phyloP scores from a whole-genome alignment of 1,140 invertebrate genomes.

The Ganaspis sp. region DNA sequence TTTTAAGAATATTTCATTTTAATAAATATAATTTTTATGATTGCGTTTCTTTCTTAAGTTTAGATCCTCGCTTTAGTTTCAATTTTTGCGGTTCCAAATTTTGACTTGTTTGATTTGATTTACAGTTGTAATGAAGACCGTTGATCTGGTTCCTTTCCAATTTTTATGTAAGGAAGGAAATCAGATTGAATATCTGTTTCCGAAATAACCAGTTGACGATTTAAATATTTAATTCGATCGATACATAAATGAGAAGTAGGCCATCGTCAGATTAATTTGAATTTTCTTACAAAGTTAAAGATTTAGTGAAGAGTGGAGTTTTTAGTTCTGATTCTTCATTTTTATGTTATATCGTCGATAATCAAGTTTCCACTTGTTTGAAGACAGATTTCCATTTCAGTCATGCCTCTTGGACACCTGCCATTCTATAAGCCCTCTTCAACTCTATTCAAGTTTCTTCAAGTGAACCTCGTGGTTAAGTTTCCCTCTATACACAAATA shows the following conservation, averaged over 20 bases:
- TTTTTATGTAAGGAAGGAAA: no score
- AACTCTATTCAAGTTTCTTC: slow-evolving; percentile 14
- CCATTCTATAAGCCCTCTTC: slow-evolving; percentile 11
- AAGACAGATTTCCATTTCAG: slow-evolving; percentile 26
- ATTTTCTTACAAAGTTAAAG: not conserved
- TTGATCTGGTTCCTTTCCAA: no score
- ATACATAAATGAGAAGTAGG: not conserved
- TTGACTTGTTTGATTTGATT: no score
- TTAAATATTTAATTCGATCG: not conserved
- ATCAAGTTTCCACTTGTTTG: slow-evolving; percentile 25
- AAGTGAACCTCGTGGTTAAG: slow-evolving; percentile 6
- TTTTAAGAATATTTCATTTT: not conserved
- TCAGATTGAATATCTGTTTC: not conserved
- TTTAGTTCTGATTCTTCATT: slow-evolving; percentile 1
- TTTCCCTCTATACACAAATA: not conserved
- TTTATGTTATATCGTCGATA: not conserved
- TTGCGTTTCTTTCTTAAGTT: no score
- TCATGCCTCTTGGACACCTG: slow-evolving; percentile 24
- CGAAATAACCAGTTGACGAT: not conserved
- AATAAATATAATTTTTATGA: no score
- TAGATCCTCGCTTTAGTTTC: no score
- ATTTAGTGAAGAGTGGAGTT: not conserved
- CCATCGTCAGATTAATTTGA: slow-evolving; percentile 11
- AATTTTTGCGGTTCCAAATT: no score
- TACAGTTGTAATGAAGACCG: no score